A percentile compares a stretch with the other conserved stretches of the same genome.
These are phyloP conservation scores for Euspilapteryx auroguttella DNA, from an alignment of 2,888 invertebrate species.

Conservation along the genomic window DNA sequence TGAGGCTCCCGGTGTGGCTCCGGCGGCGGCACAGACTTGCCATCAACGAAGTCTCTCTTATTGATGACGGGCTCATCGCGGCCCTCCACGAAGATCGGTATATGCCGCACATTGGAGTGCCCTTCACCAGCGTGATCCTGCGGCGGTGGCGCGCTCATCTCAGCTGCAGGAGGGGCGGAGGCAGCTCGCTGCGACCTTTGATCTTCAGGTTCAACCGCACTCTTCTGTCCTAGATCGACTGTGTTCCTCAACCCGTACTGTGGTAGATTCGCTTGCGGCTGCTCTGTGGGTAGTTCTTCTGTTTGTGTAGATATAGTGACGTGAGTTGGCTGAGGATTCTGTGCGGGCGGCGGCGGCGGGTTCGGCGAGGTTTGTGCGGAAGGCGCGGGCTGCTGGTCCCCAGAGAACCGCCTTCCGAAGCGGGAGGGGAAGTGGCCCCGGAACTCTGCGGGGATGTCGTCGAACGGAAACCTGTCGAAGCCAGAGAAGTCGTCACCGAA, in stretches of 20 bases:
- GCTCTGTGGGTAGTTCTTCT: constrained; percentile 15
- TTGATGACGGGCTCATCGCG: constrained; percentile 78
- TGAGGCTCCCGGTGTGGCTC: constrained; percentile 27
- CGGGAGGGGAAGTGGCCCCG: constrained; percentile 47
- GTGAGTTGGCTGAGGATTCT: constrained; percentile 18
- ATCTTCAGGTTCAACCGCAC: constrained; percentile 54
- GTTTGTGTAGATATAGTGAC: constrained; percentile 10
- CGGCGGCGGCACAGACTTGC: constrained; percentile 28
- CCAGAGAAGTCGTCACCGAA: constrained; percentile 46
- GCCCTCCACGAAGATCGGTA: constrained; percentile 88
- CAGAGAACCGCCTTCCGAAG: constrained; percentile 39
- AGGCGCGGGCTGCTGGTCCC: constrained; percentile 17
- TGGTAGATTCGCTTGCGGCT: constrained; percentile 36
- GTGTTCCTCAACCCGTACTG: constrained; percentile 77
- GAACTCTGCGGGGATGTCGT: constrained; percentile 53
- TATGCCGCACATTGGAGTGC: constrained; percentile 71
- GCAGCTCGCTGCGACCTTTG: constrained; percentile 66
- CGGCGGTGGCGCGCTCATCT: constrained; percentile 75
- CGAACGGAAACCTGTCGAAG: constrained; percentile 57
- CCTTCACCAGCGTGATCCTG: constrained; percentile 19
- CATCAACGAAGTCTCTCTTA: constrained; percentile 46
- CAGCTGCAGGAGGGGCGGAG: neutral
- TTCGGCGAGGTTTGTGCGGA: constrained; percentile 13
- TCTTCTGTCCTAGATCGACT: constrained; percentile 74
- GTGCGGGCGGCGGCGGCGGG: constrained; percentile 20